Conservation (phyloP, 2,113 vertebrate species). For the Ochotona princeps region DNA sequence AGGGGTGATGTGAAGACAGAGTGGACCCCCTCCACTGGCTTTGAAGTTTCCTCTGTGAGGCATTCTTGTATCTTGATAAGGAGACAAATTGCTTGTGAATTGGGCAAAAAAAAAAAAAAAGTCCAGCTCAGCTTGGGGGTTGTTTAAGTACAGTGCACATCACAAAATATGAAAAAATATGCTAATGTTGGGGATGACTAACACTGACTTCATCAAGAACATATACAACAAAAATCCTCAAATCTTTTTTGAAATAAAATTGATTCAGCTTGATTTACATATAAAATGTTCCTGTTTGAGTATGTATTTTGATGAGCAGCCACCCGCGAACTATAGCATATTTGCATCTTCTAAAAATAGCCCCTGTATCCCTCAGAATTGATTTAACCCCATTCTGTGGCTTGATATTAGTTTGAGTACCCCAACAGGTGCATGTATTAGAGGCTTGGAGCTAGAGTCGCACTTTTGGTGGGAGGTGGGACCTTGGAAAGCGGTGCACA, state of each 20-base stretch:
- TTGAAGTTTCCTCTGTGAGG: not conserved
- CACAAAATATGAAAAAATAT: not conserved
- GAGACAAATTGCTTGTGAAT: not conserved
- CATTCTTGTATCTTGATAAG: not conserved
- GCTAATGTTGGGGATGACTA: not conserved
- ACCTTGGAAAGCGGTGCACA: no score
- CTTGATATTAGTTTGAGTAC: no score
- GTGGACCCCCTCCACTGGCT: not conserved
- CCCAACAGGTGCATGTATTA: no score
- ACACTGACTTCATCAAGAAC: not conserved
- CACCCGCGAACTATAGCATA: conserved; percentile 4
- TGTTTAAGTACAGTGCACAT: not conserved
- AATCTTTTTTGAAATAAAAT: not conserved
- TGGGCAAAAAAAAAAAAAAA: not conserved
- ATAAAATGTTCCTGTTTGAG: not conserved
- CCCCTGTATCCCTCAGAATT: not conserved
- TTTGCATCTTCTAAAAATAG: not conserved
- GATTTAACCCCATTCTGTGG: not conserved
- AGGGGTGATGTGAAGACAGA: not conserved
- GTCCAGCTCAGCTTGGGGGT: not conserved
- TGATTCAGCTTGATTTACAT: not conserved
- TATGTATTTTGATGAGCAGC: not conserved
- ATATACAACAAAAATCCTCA: not conserved
- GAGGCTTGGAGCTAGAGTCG: no score
- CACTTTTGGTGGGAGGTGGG: no score